Percentiles rank a stretch among this genome's conserved stretches.
Evolutionary conservation across 64 coral and sea anemone species (phyloP).

Genomic region (Actinia tenebrosa): DNA sequence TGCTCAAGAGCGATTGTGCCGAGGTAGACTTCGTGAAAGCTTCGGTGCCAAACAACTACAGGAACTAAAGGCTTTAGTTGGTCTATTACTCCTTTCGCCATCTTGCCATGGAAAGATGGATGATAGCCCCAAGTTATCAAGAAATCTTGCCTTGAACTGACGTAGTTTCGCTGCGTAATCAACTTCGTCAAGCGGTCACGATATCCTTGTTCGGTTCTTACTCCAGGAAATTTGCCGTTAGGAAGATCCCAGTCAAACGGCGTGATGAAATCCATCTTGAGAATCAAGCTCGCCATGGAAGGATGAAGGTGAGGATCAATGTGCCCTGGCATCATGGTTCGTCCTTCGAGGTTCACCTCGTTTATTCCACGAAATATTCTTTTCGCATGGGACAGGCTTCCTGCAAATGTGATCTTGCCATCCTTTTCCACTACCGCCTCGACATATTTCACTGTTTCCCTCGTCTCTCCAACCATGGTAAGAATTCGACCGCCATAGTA

Average conservation of each 20-base stretch:
- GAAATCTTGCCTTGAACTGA: neutral
- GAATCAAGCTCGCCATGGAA: too few species aligned
- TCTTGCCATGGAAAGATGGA: conserved; percentile 15
- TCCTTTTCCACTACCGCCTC: conserved; percentile 34
- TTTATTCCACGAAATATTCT: conserved; percentile 4
- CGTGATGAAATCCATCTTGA: too few species aligned
- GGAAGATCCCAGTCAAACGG: too few species aligned
- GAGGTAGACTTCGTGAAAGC: conserved; percentile 30
- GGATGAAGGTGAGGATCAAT: too few species aligned
- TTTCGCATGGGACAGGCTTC: conserved; percentile 9
- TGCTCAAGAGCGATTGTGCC: neutral
- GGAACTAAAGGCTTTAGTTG: neutral
- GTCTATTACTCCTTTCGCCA: conserved; percentile 1
- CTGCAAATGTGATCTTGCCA: conserved; percentile 27
- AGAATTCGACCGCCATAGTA: conserved; percentile 37
- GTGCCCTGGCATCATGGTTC: conserved; percentile 27
- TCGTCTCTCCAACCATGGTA: conserved; percentile 25
- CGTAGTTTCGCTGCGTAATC: neutral
- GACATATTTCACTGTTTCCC: neutral
- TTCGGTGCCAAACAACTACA: conserved; percentile 19
- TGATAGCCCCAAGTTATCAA: conserved; percentile 35
- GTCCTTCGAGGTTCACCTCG: conserved; percentile 8
- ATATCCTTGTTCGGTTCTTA: too few species aligned
- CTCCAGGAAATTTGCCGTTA: too few species aligned
- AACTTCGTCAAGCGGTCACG: too few species aligned